Base-by-base conservation (phyloP, 2,888 invertebrate genomes). In the Ophraella communa region DNA sequence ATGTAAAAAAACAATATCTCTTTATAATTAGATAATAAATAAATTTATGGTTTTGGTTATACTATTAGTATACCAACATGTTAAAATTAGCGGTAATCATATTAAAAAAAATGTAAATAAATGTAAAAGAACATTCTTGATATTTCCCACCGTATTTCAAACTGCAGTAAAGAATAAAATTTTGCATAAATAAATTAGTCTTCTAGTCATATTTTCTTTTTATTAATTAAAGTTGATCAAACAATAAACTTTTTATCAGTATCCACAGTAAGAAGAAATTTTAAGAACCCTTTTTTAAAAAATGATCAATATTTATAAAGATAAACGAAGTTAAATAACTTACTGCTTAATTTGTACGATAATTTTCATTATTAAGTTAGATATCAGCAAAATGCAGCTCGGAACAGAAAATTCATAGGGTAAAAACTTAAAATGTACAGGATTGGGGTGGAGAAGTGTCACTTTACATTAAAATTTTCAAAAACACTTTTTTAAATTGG, bases 291-390 rank as follows among this genome's bases (percentile, higher is more conserved):
- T 66, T 7, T 10, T 64, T 65, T 68, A 73, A 73, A 67, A 65
- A 67, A 73, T 74, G 75, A 77, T 73, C 76, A 75, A 76, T 77
- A 75, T 76, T 75, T 75, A 69, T 69, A 21, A 33, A 60, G 68
- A 71, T 47, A 64, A 66, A 33, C 67, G 72, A 74, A 77, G 77
- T 77, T 76, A 71, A 76, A 75, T 73, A 82, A 81, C 77, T 82
- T 81, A n/a, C n/a, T n/a, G n/a, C 80, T 81, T 81, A 82, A 82
- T 82, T 79, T 76, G 74, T 76, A 78, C 78, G 81, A 83, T 83
- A 80, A 81, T 82, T 80, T 78, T 76, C 78, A 79, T 81, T 81
- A 82, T 81, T 81, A 80, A 74, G 71, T 75, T n/a, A 77, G 78
- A 80, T 82, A 83, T 83, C 82, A 80, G 78, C 76, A 75, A 72